Conservation (phyloP, 1,140 invertebrate species). For the Halictus rubicundus region DNA sequence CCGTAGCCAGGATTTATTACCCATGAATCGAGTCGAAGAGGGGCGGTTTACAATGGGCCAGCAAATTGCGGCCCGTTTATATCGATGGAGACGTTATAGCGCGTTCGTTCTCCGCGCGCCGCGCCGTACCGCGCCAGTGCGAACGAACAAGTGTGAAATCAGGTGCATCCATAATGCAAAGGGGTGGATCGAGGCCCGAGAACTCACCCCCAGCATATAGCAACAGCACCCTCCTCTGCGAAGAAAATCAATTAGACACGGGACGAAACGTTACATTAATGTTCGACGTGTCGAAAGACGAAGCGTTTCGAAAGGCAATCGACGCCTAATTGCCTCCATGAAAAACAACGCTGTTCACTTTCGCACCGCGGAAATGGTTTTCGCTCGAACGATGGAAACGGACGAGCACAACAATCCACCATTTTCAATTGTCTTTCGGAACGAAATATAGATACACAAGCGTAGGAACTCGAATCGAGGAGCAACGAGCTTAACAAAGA, state of each 20-base stretch:
- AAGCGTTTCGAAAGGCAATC: conserved; percentile 25
- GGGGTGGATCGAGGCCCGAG: conserved; percentile 46
- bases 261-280: conserved; percentile 62
- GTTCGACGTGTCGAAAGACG: conserved; percentile 51
- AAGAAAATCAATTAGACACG: conserved; percentile 77
- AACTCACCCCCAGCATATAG: conserved; percentile 27
- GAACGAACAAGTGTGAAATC: conserved; percentile 80
- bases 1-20: conserved; percentile 71
- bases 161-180: conserved; percentile 76
- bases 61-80: conserved; percentile 73
- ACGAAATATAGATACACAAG: not conserved
- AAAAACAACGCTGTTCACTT: conserved; percentile 29
- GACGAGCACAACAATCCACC: too few relatives aligned
- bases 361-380: too few relatives aligned
- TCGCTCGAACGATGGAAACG: too few relatives aligned
- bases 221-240: conserved; percentile 26
- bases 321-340: conserved; percentile 23
- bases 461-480: not conserved
- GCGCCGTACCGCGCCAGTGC: conserved; percentile 50
- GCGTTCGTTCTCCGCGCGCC: not conserved
- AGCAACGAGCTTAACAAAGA: conserved; percentile 45
- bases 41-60: conserved; percentile 71
- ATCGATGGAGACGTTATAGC: conserved; percentile 74
- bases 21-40: conserved; percentile 65
- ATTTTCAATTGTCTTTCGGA: not conserved